These are phyloP conservation scores for Actinia equina DNA, from an alignment of 64 coral and sea anemone genomes.

Conservation along the genomic window DNA sequence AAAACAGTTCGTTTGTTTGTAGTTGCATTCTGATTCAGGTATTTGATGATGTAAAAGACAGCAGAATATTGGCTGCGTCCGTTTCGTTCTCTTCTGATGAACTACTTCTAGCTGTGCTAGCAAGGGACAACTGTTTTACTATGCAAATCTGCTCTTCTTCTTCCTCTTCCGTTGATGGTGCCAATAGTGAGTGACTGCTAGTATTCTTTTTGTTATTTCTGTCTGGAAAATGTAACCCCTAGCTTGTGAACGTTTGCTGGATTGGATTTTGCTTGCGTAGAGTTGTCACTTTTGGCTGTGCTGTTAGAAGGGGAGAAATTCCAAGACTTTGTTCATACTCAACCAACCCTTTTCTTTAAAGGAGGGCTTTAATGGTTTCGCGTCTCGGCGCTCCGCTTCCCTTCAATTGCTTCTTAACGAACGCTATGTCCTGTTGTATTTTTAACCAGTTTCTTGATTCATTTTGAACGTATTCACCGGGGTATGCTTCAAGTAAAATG, in stretches of 20 bases:
- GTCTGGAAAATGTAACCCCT: conserved; percentile 29
- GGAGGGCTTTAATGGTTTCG: conserved; percentile 31
- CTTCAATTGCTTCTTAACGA: conserved; percentile 52
- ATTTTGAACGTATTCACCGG: conserved; percentile 55
- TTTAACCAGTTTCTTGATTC: conserved; percentile 47
- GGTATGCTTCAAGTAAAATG: conserved; percentile 56
- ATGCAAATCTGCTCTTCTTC: no score
- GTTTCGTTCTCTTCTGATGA: no score
- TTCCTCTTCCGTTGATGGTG: no score
- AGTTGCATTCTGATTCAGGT: no score
- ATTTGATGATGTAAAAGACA: no score
- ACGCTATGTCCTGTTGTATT: conserved; percentile 49
- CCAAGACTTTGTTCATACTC: conserved; percentile 31
- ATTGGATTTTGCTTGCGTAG: conserved; percentile 1
- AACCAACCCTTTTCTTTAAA: conserved; percentile 27
- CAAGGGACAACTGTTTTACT: no score
- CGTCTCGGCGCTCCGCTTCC: conserved; percentile 24
- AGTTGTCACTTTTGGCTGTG: not conserved
- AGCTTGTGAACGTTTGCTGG: conserved; percentile 12
- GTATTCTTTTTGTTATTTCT: not conserved
- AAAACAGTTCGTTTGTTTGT: no score
- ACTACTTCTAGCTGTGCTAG: no score
- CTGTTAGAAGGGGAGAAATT: not conserved
- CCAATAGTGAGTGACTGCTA: not conserved
- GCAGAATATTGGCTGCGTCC: no score